phyloP scores from a whole-genome alignment of 2,888 invertebrate species.

The Leptopilina syphax region DNA sequence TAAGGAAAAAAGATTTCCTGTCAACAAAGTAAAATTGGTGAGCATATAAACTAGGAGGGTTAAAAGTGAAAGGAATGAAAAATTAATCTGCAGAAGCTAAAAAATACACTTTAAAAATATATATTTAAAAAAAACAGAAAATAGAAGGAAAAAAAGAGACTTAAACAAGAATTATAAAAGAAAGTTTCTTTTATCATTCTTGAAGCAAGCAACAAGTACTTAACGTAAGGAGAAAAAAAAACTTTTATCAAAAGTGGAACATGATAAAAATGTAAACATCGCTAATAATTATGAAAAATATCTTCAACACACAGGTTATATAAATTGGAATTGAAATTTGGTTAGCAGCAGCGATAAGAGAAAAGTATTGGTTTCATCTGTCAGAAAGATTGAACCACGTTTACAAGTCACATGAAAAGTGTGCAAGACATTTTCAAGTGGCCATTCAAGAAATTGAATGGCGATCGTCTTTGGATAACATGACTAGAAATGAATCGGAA shows the following conservation, averaged over 20 bases:
- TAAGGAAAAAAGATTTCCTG: too few relatives aligned
- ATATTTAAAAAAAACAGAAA: too few relatives aligned
- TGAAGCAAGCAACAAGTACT: slow-evolving; percentile 5
- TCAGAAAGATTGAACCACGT: slow-evolving; percentile 18
- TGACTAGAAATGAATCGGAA: neutral
- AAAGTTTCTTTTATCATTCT: neutral
- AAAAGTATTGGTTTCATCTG: slow-evolving; percentile 19
- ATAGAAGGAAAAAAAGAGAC: too few relatives aligned
- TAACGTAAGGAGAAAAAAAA: neutral
- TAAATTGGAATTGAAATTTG: slow-evolving; percentile 16
- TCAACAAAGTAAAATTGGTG: too few relatives aligned
- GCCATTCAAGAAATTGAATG: neutral
- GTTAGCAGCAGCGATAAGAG: neutral
- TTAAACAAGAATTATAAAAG: too few relatives aligned
- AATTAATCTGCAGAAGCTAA: too few relatives aligned
- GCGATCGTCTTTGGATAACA: neutral
- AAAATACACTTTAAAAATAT: too few relatives aligned
- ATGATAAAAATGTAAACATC: neutral
- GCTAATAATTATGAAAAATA: neutral
- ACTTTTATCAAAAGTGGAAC: too few relatives aligned
- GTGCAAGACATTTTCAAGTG: neutral
- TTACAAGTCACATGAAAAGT: neutral
- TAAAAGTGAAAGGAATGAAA: too few relatives aligned
- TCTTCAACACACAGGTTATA: neutral
- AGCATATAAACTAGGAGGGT: too few relatives aligned